Evolutionary conservation across 1,140 invertebrate species (phyloP).

Genomic region (Zaprionus ghesquierei): DNA sequence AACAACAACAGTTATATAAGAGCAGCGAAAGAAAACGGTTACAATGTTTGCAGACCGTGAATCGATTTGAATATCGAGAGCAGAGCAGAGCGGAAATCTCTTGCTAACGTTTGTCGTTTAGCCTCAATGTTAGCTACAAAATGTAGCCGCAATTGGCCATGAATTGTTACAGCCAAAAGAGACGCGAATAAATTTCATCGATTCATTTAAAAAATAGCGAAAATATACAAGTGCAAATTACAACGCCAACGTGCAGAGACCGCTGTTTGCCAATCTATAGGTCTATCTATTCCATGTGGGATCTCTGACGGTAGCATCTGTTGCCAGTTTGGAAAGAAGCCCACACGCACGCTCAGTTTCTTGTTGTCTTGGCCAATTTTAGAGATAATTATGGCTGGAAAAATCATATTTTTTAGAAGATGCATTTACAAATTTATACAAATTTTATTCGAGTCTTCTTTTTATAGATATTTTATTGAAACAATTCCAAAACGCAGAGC

Average conservation of each 20-base stretch:
- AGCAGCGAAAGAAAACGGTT: slow-evolving; percentile 28
- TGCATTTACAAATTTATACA: neutral
- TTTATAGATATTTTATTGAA: neutral
- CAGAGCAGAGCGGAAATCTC: slow-evolving; percentile 39
- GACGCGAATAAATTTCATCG: slow-evolving; percentile 42
- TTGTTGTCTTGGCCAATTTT: slow-evolving; percentile 4
- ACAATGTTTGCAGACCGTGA: slow-evolving; percentile 59
- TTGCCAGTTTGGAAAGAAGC: slow-evolving; percentile 19
- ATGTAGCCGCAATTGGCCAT: slow-evolving; percentile 57
- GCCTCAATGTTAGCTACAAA: slow-evolving; percentile 9
- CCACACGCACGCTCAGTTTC: slow-evolving; percentile 16
- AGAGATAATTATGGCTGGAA: slow-evolving; percentile 8
- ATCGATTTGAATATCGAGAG: slow-evolving; percentile 19
- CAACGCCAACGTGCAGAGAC: slow-evolving; percentile 50
- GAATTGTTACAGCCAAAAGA: slow-evolving; percentile 37
- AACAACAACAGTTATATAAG: slow-evolving; percentile 17
- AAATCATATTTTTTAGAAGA: neutral
- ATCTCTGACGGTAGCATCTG: slow-evolving; percentile 23
- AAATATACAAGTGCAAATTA: slow-evolving; percentile 54
- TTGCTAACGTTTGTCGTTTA: slow-evolving; percentile 34
- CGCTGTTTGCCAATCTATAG: neutral
- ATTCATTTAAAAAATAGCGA: slow-evolving; percentile 24
- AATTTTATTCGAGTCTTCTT: neutral
- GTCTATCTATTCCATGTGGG: slow-evolving; percentile 1
- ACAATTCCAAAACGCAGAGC: neutral